Evolutionary conservation across 2,888 invertebrate genomes (phyloP), one percentile per base, ranked within the genome.

Genomic region (Celastrina argiolus): DNA sequence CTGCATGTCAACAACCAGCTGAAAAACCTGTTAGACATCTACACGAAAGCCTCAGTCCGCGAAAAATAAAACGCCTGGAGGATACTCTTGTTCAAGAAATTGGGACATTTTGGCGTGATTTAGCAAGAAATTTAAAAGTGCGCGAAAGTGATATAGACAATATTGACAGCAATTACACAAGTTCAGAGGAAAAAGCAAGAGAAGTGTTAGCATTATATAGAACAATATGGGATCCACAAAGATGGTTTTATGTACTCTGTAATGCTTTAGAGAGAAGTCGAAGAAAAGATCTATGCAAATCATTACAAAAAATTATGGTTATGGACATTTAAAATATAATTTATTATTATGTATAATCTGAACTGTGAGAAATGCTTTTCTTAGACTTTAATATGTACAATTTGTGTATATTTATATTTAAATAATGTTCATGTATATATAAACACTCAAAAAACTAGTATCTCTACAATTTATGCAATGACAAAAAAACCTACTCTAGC

Each of bases 221-320:
- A 42, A 34, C 31, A 18, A 59, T 66, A 42, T 66, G 58, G 18
- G 85, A 91, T 68, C 80, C 78, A 63, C 81, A 87, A 65, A 83
- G 75, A 69, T 89, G 90, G 87, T 87, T 85, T 72, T 82, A 82
- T 69, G 74, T 76, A 12, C 75, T 91, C 1, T 86, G 87, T 74
- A 80, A 87, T 67, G 87, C 88, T 39, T 76, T 91, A 67, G 88
- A 89, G 72, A 79, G 74, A 72, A 72, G 80, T 63, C 75, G 84
- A 16, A 81, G 90, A 69, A 85, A 76, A 72, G 88, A 89, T 70
- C 71, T 91, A 34, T 81, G 79, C n/a, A 78, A 73, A 70, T 74
- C 76, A 58, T 69, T 90, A 14, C 82, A 84, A 72, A 80, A 83
- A 70, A 83, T 88, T 66, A 82, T 87, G 78, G 72, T 80, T 61